Evolutionary conservation across 2,113 vertebrate species (phyloP), one percentile per base, ranked within the genome.

Genomic region (Neotoma lepida): DNA sequence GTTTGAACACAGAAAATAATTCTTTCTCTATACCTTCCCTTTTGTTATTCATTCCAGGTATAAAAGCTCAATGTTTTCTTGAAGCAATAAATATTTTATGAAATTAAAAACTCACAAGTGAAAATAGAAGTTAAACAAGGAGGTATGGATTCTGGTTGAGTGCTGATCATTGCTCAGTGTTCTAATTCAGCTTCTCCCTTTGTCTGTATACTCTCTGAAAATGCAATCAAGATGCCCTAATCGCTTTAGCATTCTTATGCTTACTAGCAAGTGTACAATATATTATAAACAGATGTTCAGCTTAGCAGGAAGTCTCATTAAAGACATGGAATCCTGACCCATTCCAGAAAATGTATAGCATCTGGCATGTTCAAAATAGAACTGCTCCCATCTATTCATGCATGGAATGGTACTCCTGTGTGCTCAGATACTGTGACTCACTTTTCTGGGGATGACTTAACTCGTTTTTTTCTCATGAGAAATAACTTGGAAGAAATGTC

Each of bases 261-360:
- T 96, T 95, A 88, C 94, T 74, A 96, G 93, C 94, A 97, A 97
- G 74, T 96, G 94, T 88, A 91, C 96, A 93, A 88, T 97, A 94
- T 97, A 97, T 97, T 96, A 95, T 84, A 89, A 97, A 94, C 97
- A 97, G 97, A 97, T 97, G 97, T 97, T 97, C 82, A 94, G 88
- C 97, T 96, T 94, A 89, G 97, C 51, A 0, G 96, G 96, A 96
- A 94, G 90, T 90, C 93, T 93, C 92, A 95, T 93, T 95, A 96
- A 97, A 95, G 96, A 96, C 90, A 74, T 90, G 92, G 89, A 96
- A 95, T 91, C 74, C 88, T 96, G 93, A 97, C 95, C 92, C 88
- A 95, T 97, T 96, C 95, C 95, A 96, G 95, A 97, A 96, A 97
- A 97, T 96, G 92, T 90, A 94, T 73, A 93, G 96, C 96, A 97